These are phyloP conservation scores for Lethenteron reissneri DNA, from an alignment of 2,113 vertebrate genomes.

Conservation along the genomic window DNA sequence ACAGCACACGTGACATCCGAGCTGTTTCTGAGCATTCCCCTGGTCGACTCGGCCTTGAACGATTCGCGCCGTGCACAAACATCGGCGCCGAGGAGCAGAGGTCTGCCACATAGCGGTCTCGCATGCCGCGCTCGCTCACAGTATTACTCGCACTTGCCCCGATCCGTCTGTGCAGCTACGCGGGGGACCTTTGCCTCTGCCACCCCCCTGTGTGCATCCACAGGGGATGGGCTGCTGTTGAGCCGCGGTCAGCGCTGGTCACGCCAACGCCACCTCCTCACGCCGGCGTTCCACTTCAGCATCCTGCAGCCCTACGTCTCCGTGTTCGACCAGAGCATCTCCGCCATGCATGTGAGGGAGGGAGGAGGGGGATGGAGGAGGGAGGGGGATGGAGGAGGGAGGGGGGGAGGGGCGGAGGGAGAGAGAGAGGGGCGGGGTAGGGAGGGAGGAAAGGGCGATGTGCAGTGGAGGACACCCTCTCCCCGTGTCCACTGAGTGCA, in stretches of 20 bases:
- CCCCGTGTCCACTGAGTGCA: background rate
- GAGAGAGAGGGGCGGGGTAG: background rate
- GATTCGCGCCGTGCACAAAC: too few species aligned
- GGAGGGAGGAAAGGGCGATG: background rate
- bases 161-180: too few species aligned
- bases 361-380: background rate
- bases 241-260: slow-evolving; percentile 41
- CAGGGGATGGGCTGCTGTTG: slow-evolving; percentile 53
- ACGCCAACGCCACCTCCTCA: slow-evolving; percentile 37
- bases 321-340: slow-evolving; percentile 35
- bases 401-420: background rate
- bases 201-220: background rate
- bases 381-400: background rate
- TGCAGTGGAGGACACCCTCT: slow-evolving; percentile 11
- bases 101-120: too few species aligned
- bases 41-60: too few species aligned
- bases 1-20: too few species aligned
- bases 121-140: too few species aligned
- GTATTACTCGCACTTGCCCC: too few species aligned
- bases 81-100: too few species aligned
- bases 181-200: too few species aligned
- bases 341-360: slow-evolving; percentile 39
- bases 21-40: too few species aligned
- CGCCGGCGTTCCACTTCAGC: slow-evolving; percentile 52
- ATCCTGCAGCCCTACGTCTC: slow-evolving; percentile 41